Evolutionary conservation across 2,888 invertebrate genomes (phyloP), one percentile per base, ranked within the genome.

Genomic region (Caenorhabditis auriculariae): DNA sequence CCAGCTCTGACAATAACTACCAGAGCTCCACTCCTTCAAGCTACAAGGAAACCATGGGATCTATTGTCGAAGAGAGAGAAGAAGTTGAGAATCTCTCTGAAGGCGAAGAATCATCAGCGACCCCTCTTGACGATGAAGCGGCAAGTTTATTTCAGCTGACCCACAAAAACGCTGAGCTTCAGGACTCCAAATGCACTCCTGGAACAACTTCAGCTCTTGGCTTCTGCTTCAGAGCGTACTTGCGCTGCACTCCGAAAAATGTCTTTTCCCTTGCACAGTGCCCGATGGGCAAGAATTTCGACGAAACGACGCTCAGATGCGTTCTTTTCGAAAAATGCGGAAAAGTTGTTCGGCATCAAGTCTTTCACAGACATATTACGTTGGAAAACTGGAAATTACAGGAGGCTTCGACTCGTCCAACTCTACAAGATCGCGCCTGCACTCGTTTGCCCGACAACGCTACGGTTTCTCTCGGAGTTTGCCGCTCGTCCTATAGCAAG

Each of bases 401-500:
- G n/a, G n/a, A n/a, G n/a, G n/a, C n/a, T n/a, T n/a, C n/a, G n/a
- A n/a, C n/a, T n/a, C n/a, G n/a, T n/a, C n/a, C n/a, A n/a, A n/a
- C n/a, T n/a, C n/a, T n/a, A n/a, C n/a, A n/a, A n/a, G n/a, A n/a
- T n/a, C n/a, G n/a, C n/a, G n/a, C n/a, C n/a, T n/a, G n/a, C n/a
- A n/a, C n/a, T n/a, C n/a, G n/a, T n/a, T n/a, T n/a, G n/a, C 41
- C 24, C 38, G 48, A 52, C 41, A 53, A 49, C 41, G 45, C 42
- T 6, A 9, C 32, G n/a, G 37, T 46, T 38, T 41, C 45, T n/a
- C 39, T 54, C 4, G 57, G 62, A 42, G 3, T 12, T 2, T 65
- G 60, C 46, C 44, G 44, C 44, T 50, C 28, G n/a, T n/a, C n/a
- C 28, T 60, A 64, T 44, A 29, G 56, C 26, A 41, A 29, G 3